Evolutionary conservation across 2,888 invertebrate species (phyloP).

Genomic region (Phengaris arion): DNA sequence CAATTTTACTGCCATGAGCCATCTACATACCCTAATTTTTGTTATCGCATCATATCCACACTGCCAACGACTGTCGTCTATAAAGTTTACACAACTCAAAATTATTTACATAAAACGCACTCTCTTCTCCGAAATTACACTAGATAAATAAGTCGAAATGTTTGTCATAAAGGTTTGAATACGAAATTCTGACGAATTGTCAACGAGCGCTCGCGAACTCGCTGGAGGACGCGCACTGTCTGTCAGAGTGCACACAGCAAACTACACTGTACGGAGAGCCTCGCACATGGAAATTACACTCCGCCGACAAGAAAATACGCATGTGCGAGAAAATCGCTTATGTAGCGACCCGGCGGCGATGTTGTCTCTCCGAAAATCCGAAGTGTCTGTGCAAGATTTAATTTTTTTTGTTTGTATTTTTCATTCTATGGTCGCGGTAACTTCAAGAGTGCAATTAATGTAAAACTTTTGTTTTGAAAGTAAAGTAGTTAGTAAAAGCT

Average conservation of each 20-base stretch:
- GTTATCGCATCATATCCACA: constrained; percentile 29
- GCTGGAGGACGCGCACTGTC: constrained; percentile 24
- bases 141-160: not conserved
- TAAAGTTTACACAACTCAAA: not conserved
- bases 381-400: too few relatives aligned
- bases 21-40: constrained; percentile 55
- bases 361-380: too few relatives aligned
- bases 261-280: constrained; percentile 31
- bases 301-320: constrained; percentile 62
- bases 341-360: not conserved
- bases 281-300: constrained; percentile 47
- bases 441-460: too few relatives aligned
- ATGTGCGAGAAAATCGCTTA: constrained; percentile 67
- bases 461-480: too few relatives aligned
- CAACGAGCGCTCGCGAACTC: constrained; percentile 11
- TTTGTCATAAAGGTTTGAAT: not conserved
- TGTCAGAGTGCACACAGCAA: constrained; percentile 30
- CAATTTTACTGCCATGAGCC: constrained; percentile 41
- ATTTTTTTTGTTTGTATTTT: too few relatives aligned
- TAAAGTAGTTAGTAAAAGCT: too few relatives aligned
- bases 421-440: too few relatives aligned
- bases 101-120: not conserved
- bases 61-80: not conserved
- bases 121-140: not conserved
- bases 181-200: constrained; percentile 1